Conservation (phyloP, 2,113 vertebrate genomes). For the Notothenia rossii region DNA sequence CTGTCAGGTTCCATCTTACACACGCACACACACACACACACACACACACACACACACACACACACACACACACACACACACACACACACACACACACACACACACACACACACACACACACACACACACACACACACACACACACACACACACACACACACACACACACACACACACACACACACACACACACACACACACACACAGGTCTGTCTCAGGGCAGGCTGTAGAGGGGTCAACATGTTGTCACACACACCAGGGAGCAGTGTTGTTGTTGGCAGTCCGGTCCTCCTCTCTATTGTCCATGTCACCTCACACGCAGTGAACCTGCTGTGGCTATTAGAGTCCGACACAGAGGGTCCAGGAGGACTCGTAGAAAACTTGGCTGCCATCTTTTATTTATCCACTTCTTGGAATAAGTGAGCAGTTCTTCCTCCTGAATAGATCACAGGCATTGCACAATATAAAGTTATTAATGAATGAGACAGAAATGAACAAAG, state of each 20-base stretch:
- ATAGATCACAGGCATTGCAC: neutral
- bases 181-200: constrained; percentile 20
- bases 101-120: constrained; percentile 11
- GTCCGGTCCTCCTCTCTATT: constrained; percentile 39
- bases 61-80: constrained; percentile 24
- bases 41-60: constrained; percentile 41
- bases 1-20: constrained; percentile 76
- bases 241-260: constrained; percentile 65
- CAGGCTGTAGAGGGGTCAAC: constrained; percentile 52
- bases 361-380: constrained; percentile 23
- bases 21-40: constrained; percentile 14
- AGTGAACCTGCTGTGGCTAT: constrained; percentile 50
- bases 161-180: constrained; percentile 26
- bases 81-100: constrained; percentile 30
- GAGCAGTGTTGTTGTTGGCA: constrained; percentile 53
- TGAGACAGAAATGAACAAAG: neutral
- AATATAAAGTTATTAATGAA: neutral
- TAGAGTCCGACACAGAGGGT: constrained; percentile 19
- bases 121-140: constrained; percentile 32
- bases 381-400: constrained; percentile 16
- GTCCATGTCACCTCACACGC: constrained; percentile 46
- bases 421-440: neutral
- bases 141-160: constrained; percentile 33
- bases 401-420: constrained; percentile 6
- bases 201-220: constrained; percentile 50